Conservation (phyloP, 2,888 invertebrate genomes). For the Melitaea athalia region DNA sequence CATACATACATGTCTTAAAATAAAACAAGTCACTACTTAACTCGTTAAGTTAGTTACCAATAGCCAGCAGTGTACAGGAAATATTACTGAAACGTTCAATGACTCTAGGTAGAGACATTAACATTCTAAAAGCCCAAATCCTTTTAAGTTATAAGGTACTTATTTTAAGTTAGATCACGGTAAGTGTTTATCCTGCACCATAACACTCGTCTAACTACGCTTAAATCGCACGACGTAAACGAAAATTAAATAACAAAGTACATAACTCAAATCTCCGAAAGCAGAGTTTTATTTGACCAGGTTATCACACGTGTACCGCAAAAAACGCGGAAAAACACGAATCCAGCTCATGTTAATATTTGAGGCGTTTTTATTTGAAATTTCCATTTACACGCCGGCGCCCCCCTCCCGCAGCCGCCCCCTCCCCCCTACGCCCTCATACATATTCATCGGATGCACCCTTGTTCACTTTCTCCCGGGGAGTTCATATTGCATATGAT, state of each 20-base stretch:
- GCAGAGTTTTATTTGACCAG: slow-evolving; percentile 53
- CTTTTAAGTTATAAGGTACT: too few species aligned
- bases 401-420: slow-evolving; percentile 38
- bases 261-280: slow-evolving; percentile 47
- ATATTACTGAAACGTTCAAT: too few species aligned
- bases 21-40: too few species aligned
- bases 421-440: slow-evolving; percentile 69
- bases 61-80: too few species aligned
- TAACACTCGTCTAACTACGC: background rate
- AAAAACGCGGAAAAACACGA: slow-evolving; percentile 74
- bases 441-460: slow-evolving; percentile 86
- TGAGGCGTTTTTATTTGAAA: slow-evolving; percentile 82
- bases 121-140: too few species aligned
- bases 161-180: background rate
- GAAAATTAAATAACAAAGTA: slow-evolving; percentile 19
- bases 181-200: background rate
- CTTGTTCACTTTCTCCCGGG: slow-evolving; percentile 74
- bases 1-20: too few species aligned
- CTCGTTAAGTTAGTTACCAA: too few species aligned
- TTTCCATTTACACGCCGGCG: slow-evolving; percentile 77
- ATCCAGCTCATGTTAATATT: slow-evolving; percentile 81
- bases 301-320: slow-evolving; percentile 69
- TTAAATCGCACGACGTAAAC: background rate
- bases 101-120: too few species aligned
- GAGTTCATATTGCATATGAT: slow-evolving; percentile 44